A percentile compares a stretch with the other conserved stretches of the same genome.
Evolutionary conservation across 2,888 invertebrate genomes (phyloP).

Genomic region (Campoplex capitator): DNA sequence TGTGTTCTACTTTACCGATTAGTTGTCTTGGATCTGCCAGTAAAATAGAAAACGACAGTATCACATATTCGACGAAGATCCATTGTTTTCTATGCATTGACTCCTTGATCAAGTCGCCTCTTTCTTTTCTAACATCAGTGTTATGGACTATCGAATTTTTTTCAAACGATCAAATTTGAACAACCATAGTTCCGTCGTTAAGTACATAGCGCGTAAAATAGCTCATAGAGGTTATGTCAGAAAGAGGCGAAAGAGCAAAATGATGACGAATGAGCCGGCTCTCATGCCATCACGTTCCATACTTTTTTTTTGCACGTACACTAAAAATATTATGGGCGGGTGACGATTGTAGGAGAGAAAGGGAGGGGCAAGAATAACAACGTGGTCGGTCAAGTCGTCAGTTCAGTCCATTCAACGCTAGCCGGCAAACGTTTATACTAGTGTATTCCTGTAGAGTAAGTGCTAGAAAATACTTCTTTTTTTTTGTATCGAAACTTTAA

Average conservation of each 20-base stretch:
- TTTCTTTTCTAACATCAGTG: neutral
- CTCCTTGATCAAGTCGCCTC: neutral
- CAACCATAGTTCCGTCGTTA: neutral
- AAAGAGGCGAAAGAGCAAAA: neutral
- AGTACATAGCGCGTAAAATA: neutral
- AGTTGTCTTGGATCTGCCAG: neutral
- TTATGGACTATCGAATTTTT: neutral
- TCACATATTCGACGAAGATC: neutral
- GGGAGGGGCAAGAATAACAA: constrained; percentile 35
- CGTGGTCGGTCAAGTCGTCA: constrained; percentile 54
- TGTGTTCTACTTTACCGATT: neutral
- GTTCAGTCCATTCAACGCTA: constrained; percentile 44
- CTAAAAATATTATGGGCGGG: neutral
- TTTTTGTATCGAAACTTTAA: neutral
- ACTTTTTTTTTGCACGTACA: neutral
- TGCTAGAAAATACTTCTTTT: constrained; percentile 28
- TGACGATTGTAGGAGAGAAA: neutral
- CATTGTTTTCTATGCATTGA: neutral
- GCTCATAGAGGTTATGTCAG: neutral
- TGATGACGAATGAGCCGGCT: neutral
- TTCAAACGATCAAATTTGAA: neutral
- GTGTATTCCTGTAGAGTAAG: constrained; percentile 38
- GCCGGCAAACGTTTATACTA: constrained; percentile 42
- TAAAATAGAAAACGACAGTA: neutral
- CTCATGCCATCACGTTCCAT: neutral